A percentile compares a stretch with the other conserved stretches of the same genome.
Conservation (phyloP, 2,113 vertebrate genomes). For the Paralichthys olivaceus region DNA sequence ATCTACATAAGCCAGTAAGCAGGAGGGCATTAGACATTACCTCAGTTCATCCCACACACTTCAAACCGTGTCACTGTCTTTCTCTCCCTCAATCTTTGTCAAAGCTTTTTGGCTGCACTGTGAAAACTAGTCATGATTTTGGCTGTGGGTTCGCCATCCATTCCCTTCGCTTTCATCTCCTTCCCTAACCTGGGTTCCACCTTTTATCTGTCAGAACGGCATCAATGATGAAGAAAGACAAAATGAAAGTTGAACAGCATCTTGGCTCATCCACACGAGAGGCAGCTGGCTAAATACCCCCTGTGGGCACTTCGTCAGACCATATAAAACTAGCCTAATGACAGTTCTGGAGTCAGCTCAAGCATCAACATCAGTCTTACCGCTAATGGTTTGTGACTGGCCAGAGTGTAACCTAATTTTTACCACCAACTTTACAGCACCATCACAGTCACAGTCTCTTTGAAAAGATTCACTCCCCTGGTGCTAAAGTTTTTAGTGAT, state of each 20-base stretch:
- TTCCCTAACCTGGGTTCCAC: not conserved
- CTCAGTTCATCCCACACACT: constrained; percentile 45
- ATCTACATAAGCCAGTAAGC: constrained; percentile 70
- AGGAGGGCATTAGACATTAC: constrained; percentile 36
- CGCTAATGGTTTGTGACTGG: constrained; percentile 43
- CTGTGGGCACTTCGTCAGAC: constrained; percentile 17
- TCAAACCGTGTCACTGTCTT: constrained; percentile 23
- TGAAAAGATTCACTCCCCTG: constrained; percentile 10
- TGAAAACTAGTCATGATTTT: constrained; percentile 30
- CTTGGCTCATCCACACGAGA: constrained; percentile 18
- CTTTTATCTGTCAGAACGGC: constrained; percentile 19
- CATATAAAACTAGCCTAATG: constrained; percentile 41
- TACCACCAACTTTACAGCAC: constrained; percentile 29
- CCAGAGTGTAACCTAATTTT: constrained; percentile 37
- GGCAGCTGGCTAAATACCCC: constrained; percentile 35
- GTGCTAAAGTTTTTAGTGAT: not conserved
- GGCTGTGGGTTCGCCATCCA: not conserved
- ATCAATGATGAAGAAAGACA: constrained; percentile 11
- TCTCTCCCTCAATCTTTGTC: constrained; percentile 29
- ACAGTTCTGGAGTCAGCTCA: constrained; percentile 42
- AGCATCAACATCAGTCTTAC: constrained; percentile 28
- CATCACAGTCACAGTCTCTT: constrained; percentile 21
- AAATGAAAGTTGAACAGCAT: constrained; percentile 12
- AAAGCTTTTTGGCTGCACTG: constrained; percentile 21
- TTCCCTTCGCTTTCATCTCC: constrained; percentile 5